Evolutionary conservation across 2,113 vertebrate species (phyloP).

Genomic region (Regulus satrapa): DNA sequence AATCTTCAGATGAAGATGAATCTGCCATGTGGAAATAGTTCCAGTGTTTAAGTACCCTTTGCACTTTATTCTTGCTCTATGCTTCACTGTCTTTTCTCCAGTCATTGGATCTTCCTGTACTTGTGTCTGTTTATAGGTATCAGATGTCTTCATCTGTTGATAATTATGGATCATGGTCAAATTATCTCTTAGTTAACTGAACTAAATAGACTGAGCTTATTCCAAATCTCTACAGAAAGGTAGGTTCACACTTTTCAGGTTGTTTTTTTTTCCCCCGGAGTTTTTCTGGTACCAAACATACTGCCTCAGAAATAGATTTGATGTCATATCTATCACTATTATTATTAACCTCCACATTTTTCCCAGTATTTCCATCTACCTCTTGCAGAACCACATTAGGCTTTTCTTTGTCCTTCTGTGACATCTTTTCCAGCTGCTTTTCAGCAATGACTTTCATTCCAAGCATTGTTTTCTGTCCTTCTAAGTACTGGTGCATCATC

Average conservation of each 20-base stretch:
- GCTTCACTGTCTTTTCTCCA: not conserved
- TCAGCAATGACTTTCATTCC: not conserved
- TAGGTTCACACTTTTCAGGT: not conserved
- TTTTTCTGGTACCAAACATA: not conserved
- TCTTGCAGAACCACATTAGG: not conserved
- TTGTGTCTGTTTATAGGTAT: not conserved
- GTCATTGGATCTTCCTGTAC: not conserved
- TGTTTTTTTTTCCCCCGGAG: not conserved
- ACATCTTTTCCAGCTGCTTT: not conserved
- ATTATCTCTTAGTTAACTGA: not conserved
- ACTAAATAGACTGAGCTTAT: not conserved
- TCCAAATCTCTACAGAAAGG: not conserved
- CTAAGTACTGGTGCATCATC: not conserved
- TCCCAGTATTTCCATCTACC: not conserved
- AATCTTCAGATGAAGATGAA: not conserved
- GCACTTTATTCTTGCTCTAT: not conserved
- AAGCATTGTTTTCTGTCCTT: not conserved
- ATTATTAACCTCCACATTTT: not conserved
- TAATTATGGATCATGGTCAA: not conserved
- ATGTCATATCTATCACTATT: accelerated
- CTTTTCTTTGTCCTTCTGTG: not conserved
- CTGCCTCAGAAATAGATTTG: not conserved
- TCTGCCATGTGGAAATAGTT: not conserved
- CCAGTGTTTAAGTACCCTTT: not conserved
- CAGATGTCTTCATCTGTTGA: not conserved